These are phyloP conservation scores for Drosophila lowei DNA, from an alignment of 1,140 invertebrate species.

Conservation along the genomic window DNA sequence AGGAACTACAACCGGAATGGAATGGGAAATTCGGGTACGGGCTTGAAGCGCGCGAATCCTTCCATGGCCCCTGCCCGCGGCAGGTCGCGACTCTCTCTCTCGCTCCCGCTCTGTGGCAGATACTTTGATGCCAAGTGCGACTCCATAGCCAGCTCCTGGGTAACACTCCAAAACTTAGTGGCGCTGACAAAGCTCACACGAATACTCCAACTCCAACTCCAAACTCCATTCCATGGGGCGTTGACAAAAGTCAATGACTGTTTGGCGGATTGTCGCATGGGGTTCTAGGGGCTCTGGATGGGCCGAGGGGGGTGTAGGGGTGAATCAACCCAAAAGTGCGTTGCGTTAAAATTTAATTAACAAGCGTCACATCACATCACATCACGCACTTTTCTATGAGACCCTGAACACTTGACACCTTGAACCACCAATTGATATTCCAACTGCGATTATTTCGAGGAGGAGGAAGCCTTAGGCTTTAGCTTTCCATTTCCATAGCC, in stretches of 20 bases:
- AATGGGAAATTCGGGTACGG: too few relatives aligned
- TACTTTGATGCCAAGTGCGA: constrained; percentile 55
- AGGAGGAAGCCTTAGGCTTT: too few relatives aligned
- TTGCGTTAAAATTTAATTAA: constrained; percentile 73
- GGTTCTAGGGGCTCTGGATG: not conserved
- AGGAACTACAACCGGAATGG: constrained; percentile 47
- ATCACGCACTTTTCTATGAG: constrained; percentile 32
- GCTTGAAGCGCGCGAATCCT: constrained; percentile 35
- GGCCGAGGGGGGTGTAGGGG: not conserved
- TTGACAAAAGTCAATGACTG: constrained; percentile 64
- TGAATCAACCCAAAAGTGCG: constrained; percentile 44
- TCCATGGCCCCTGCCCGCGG: constrained; percentile 20
- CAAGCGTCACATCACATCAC: constrained; percentile 17
- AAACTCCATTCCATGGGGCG: constrained; percentile 10
- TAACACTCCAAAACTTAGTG: constrained; percentile 61
- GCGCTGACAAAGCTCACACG: constrained; percentile 46
- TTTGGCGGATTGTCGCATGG: constrained; percentile 5
- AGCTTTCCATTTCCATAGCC: too few relatives aligned
- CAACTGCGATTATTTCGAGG: too few relatives aligned
- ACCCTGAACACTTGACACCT: too few relatives aligned
- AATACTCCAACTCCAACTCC: not conserved
- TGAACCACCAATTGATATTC: too few relatives aligned
- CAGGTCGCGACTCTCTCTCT: constrained; percentile 51
- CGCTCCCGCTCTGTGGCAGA: not conserved
- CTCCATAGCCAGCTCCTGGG: constrained; percentile 5